Evolutionary conservation across 1,140 invertebrate genomes (phyloP).

Genomic region (Pectinophora gossypiella): DNA sequence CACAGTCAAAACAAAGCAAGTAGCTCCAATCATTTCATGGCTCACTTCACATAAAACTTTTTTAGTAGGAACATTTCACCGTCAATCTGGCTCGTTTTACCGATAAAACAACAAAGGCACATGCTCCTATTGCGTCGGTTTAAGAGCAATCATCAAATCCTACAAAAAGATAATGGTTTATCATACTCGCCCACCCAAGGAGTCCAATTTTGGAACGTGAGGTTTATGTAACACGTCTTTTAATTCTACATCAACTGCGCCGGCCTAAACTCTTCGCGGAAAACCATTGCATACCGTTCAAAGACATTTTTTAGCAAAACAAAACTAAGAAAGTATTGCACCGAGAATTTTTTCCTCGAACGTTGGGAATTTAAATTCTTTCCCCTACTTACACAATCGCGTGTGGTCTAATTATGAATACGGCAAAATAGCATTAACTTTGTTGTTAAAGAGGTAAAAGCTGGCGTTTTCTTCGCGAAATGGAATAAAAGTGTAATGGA

Average conservation of each 20-base stretch:
- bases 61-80: neutral
- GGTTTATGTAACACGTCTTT: slow-evolving; percentile 60
- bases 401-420: slow-evolving; percentile 70
- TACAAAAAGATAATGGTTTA: slow-evolving; percentile 55
- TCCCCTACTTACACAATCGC: slow-evolving; percentile 46
- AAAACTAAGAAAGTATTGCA: slow-evolving; percentile 57
- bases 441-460: slow-evolving; percentile 13
- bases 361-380: slow-evolving; percentile 59
- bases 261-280: slow-evolving; percentile 47
- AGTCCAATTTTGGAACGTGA: slow-evolving; percentile 50
- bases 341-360: slow-evolving; percentile 62
- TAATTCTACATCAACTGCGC: slow-evolving; percentile 48
- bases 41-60: neutral
- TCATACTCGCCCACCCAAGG: slow-evolving; percentile 57
- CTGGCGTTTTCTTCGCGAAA: neutral
- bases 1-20: neutral
- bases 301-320: slow-evolving; percentile 58
- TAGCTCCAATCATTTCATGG: neutral
- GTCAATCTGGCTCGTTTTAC: neutral
- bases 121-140: slow-evolving; percentile 7
- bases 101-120: neutral
- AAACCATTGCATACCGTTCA: slow-evolving; percentile 52
- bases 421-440: slow-evolving; percentile 28
- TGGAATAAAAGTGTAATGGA: slow-evolving; percentile 39
- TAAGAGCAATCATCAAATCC: slow-evolving; percentile 50